A percentile compares a stretch with the other conserved stretches of the same genome.
These are phyloP conservation scores for Amblyopsis hoosieri DNA, from an alignment of 2,797 vertebrate genomes.

Conservation along the genomic window DNA sequence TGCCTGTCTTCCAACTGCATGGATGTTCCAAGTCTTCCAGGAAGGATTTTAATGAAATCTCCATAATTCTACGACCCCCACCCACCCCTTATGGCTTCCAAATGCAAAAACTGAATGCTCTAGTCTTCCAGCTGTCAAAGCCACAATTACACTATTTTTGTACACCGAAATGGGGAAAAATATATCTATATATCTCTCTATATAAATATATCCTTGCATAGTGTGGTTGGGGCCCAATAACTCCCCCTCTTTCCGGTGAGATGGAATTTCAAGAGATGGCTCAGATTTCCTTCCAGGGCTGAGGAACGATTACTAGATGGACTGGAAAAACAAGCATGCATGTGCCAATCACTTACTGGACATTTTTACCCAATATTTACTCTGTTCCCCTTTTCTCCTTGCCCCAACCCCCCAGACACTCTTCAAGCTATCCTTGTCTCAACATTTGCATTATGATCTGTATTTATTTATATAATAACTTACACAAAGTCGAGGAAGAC, in stretches of 20 bases:
- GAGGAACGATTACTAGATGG: conserved; percentile 38
- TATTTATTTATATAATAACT: conserved; percentile 84
- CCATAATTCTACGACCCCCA: conserved; percentile 42
- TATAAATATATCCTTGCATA: conserved; percentile 70
- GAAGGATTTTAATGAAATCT: conserved; percentile 64
- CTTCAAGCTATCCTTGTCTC: conserved; percentile 66
- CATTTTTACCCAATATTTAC: conserved; percentile 76
- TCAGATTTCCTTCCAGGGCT: conserved; percentile 12
- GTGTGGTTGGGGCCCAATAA: conserved; percentile 46
- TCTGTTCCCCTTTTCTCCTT: conserved; percentile 54
- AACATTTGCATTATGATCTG: conserved; percentile 84
- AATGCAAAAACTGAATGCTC: conserved; percentile 72
- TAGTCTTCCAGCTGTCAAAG: conserved; percentile 81
- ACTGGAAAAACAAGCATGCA: conserved; percentile 76
- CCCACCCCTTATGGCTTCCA: conserved; percentile 68
- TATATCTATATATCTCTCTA: conserved; percentile 60
- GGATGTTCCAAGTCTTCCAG: conserved; percentile 78
- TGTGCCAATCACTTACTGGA: conserved; percentile 82
- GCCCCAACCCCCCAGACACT: conserved; percentile 40
- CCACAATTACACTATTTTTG: conserved; percentile 82
- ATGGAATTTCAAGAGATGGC: conserved; percentile 35
- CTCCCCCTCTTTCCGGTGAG: conserved; percentile 45
- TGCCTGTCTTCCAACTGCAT: conserved; percentile 63
- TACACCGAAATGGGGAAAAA: conserved; percentile 59
- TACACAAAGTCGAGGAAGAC: conserved; percentile 79